A percentile compares a stretch with the other conserved stretches of the same genome.
Conservation (phyloP, 2,113 vertebrate genomes). For the Pygoscelis adeliae region DNA sequence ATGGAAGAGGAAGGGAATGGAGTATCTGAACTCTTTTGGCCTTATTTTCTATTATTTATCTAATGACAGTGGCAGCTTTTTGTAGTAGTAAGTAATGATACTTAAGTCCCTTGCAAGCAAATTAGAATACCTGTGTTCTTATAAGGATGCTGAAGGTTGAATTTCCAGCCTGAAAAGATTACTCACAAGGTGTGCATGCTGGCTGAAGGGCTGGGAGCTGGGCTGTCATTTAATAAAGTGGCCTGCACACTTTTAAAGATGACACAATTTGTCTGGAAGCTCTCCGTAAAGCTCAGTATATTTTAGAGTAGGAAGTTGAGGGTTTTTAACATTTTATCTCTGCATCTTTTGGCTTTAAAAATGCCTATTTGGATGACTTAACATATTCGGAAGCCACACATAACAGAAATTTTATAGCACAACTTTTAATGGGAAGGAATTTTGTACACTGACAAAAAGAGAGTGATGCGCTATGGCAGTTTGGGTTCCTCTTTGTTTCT, state of each 20-base stretch:
- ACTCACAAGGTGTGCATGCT: not conserved
- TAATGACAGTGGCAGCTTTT: not conserved
- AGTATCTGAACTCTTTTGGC: not conserved
- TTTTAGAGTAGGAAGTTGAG: not conserved
- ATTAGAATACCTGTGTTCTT: not conserved
- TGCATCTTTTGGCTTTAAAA: not conserved
- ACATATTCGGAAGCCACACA: not conserved
- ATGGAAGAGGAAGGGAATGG: not conserved
- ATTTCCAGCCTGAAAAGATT: constrained; percentile 37
- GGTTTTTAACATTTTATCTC: not conserved
- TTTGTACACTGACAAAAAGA: not conserved
- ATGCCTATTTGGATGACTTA: not conserved
- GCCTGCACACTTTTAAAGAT: not conserved
- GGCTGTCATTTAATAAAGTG: not conserved
- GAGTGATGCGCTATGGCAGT: not conserved
- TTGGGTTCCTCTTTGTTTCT: not conserved
- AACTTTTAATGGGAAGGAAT: not conserved
- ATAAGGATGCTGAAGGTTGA: not conserved
- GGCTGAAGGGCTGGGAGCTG: not conserved
- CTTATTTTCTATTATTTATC: not conserved
- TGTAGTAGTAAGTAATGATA: not conserved
- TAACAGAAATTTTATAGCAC: not conserved
- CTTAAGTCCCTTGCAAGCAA: not conserved
- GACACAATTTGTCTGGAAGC: not conserved
- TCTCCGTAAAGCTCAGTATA: not conserved